These are phyloP conservation scores for Microtus richardsoni DNA, from an alignment of 2,113 vertebrate genomes.

Conservation along the genomic window DNA sequence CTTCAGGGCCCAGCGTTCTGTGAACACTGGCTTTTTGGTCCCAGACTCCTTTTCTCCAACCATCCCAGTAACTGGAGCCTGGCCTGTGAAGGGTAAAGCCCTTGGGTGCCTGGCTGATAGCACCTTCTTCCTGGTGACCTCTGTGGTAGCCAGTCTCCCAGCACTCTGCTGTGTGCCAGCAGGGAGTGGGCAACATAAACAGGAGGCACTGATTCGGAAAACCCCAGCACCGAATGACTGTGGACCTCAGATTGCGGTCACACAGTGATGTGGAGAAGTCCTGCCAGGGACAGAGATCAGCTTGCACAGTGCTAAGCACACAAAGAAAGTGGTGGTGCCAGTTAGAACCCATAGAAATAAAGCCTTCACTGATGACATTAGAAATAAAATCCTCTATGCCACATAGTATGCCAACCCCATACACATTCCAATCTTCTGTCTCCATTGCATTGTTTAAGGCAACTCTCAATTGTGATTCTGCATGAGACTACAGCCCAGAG, in stretches of 20 bases:
- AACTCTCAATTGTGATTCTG: not conserved
- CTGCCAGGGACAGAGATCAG: not conserved
- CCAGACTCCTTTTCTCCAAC: not conserved
- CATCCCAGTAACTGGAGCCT: not conserved
- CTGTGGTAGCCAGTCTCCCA: not conserved
- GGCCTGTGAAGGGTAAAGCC: not conserved
- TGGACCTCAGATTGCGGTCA: not conserved
- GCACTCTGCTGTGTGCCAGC: not conserved
- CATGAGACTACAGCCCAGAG: slow-evolving; percentile 28
- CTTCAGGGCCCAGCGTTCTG: not conserved
- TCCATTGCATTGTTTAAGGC: not conserved
- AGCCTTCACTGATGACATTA: not conserved
- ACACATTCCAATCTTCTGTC: not conserved
- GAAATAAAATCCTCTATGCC: not conserved
- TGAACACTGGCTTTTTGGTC: not conserved
- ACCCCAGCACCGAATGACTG: not conserved
- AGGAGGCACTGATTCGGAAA: not conserved
- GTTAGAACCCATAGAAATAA: not conserved
- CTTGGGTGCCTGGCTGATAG: not conserved
- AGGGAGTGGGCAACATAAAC: not conserved
- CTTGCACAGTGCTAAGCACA: not conserved
- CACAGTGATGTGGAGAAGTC: not conserved
- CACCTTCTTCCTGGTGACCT: not conserved
- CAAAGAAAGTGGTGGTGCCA: not conserved
- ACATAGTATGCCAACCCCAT: not conserved